Evolutionary conservation across 2,888 invertebrate species (phyloP).

Genomic region (Galerucella nymphaeae): DNA sequence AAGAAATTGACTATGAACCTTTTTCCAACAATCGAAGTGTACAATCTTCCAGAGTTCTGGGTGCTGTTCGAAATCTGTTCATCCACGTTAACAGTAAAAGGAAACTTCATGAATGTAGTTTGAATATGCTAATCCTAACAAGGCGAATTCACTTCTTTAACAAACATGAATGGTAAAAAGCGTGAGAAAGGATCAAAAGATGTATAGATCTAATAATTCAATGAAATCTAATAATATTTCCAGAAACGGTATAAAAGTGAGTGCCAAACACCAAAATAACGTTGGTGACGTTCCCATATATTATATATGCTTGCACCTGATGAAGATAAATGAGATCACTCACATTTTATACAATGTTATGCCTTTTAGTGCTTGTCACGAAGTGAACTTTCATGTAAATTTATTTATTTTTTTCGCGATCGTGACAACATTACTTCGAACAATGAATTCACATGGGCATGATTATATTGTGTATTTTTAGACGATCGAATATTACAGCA

Average conservation of each 20-base stretch:
- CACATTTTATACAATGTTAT: conserved; percentile 31
- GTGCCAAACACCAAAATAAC: conserved; percentile 12
- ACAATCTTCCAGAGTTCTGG: no score
- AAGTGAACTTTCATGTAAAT: conserved; percentile 32
- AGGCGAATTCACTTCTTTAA: no score
- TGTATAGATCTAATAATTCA: not conserved
- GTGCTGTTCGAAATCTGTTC: no score
- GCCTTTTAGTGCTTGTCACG: conserved; percentile 34
- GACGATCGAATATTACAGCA: not conserved
- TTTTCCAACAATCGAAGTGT: no score
- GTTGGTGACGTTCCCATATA: conserved; percentile 7
- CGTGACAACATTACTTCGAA: conserved; percentile 22
- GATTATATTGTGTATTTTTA: conserved; percentile 2
- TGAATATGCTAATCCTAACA: no score
- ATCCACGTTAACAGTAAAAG: no score
- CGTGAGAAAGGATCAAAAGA: no score
- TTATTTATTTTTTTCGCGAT: conserved; percentile 22
- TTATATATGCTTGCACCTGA: conserved; percentile 22
- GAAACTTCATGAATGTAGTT: no score
- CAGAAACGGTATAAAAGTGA: not conserved
- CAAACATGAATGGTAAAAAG: no score
- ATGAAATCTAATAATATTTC: not conserved
- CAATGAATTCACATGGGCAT: conserved; percentile 25
- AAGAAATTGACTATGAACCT: no score
- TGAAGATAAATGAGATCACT: conserved; percentile 38